Conservation (phyloP, 2,888 invertebrate species). For the Pilophorus perplexus region DNA sequence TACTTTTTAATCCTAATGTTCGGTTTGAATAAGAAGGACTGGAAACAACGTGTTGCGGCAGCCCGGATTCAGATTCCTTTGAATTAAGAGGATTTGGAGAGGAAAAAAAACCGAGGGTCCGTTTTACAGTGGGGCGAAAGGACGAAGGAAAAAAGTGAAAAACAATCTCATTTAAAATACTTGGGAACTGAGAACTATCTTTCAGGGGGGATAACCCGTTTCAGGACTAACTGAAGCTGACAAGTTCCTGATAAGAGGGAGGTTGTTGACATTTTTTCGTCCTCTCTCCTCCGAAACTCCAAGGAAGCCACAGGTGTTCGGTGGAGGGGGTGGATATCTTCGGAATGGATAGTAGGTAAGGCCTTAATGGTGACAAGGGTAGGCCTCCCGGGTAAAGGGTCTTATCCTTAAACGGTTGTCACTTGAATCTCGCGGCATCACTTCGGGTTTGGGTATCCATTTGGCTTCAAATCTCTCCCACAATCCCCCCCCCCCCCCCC, state of each 20-base stretch:
- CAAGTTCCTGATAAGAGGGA: constrained; percentile 36
- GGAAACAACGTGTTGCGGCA: constrained; percentile 20
- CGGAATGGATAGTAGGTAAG: constrained; percentile 25
- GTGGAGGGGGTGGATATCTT: constrained; percentile 35
- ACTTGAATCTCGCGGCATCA: constrained; percentile 39
- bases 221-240: constrained; percentile 31
- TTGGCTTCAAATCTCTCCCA: neutral
- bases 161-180: constrained; percentile 26
- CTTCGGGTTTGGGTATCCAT: constrained; percentile 23
- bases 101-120: neutral
- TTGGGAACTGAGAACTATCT: constrained; percentile 22
- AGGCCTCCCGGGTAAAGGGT: constrained; percentile 24
- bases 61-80: constrained; percentile 5
- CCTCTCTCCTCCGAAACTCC: constrained; percentile 7
- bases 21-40: neutral
- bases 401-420: constrained; percentile 41
- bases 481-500: neutral
- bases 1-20: constrained; percentile 13
- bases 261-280: constrained; percentile 36
- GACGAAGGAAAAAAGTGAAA: neutral
- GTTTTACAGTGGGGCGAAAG: neutral
- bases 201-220: constrained; percentile 16
- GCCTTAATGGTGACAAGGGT: constrained; percentile 40
- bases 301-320: constrained; percentile 37
- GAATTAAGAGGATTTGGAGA: constrained; percentile 23